A percentile compares a stretch with the other conserved stretches of the same genome.
Evolutionary conservation across 1,140 invertebrate species (phyloP).

Genomic region (Bombus cullumanus): DNA sequence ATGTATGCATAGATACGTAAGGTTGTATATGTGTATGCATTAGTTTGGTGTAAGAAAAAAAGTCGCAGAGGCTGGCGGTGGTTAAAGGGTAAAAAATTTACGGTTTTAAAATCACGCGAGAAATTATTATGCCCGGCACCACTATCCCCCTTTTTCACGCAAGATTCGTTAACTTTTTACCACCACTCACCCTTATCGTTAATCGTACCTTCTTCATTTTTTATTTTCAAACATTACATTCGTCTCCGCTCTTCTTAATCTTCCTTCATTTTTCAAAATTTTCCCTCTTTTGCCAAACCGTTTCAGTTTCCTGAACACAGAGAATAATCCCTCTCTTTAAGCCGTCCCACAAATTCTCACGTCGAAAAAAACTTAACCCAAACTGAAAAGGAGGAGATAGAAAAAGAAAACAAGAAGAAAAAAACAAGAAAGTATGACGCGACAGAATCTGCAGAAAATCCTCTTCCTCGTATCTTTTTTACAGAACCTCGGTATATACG

Average conservation of each 20-base stretch:
- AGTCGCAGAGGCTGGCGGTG: slow-evolving; percentile 53
- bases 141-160: slow-evolving; percentile 19
- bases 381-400: background rate
- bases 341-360: background rate
- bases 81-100: slow-evolving; percentile 81
- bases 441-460: background rate
- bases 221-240: slow-evolving; percentile 2
- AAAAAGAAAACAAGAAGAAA: background rate
- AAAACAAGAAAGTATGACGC: background rate
- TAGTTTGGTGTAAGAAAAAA: background rate
- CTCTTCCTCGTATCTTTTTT: background rate
- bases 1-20: background rate
- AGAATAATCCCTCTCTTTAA: background rate
- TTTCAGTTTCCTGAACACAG: background rate
- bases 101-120: slow-evolving; percentile 83
- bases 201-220: slow-evolving; percentile 17
- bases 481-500: slow-evolving; percentile 48
- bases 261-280: slow-evolving; percentile 15
- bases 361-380: background rate
- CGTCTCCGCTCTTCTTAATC: background rate
- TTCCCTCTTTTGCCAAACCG: background rate
- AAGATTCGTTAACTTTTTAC: slow-evolving; percentile 57
- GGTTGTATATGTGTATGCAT: too few species aligned
- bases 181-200: slow-evolving; percentile 37
- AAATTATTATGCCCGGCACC: slow-evolving; percentile 79